phyloP scores from a whole-genome alignment of 2,888 invertebrate species.

The Lymantria dispar region DNA sequence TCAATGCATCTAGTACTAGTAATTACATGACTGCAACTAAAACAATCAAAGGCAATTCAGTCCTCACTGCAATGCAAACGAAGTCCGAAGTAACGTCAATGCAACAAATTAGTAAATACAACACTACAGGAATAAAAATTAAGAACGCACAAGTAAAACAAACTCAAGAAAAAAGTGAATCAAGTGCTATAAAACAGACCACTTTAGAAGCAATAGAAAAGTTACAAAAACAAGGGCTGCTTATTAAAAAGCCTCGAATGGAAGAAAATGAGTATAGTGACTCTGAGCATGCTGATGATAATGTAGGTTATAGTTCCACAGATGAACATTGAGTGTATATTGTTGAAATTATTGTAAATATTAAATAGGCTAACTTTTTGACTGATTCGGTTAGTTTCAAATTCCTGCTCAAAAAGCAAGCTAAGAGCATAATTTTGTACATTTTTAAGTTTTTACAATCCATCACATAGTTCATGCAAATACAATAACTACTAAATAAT shows the following conservation, averaged over 20 bases:
- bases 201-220: conserved; percentile 71
- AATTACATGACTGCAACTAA: conserved; percentile 57
- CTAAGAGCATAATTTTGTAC: conserved; percentile 23
- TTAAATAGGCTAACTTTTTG: conserved; percentile 21
- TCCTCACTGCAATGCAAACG: conserved; percentile 56
- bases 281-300: conserved; percentile 45
- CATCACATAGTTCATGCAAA: conserved; percentile 8
- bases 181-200: conserved; percentile 50
- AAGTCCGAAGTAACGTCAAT: conserved; percentile 57
- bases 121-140: conserved; percentile 59
- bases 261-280: conserved; percentile 50
- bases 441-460: conserved; percentile 10
- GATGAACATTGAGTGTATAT: conserved; percentile 36
- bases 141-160: conserved; percentile 62
- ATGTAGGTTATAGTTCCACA: conserved; percentile 35
- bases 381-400: conserved; percentile 25
- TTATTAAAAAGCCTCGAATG: conserved; percentile 68
- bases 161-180: conserved; percentile 58
- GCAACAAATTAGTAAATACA: conserved; percentile 58
- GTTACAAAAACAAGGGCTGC: conserved; percentile 68
- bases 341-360: conserved; percentile 16
- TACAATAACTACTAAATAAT: conserved; percentile 15
- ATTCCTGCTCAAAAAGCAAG: conserved; percentile 18
- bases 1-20: conserved; percentile 49
- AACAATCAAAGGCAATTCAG: conserved; percentile 54